Evolutionary conservation across 2,113 vertebrate genomes (phyloP), one percentile per base, ranked within the genome.

Genomic region (Eudyptes chrysolophus): DNA sequence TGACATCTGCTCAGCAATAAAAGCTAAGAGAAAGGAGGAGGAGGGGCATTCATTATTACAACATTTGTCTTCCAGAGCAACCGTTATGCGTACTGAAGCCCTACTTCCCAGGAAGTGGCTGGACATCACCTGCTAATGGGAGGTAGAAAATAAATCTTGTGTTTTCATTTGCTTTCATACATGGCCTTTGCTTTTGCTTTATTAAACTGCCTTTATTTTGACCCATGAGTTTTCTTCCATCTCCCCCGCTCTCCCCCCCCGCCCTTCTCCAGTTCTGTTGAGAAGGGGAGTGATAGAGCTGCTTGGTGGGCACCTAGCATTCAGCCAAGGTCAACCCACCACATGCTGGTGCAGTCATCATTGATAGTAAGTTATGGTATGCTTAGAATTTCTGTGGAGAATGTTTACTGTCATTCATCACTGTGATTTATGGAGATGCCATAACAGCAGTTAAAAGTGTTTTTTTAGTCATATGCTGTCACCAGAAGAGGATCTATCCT

Each of bases 371-470:
- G 8, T 49, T 81, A 54, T 16, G 2, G 12, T 34, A 71, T 27
- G 36, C 25, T 72, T 84, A 60, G 34, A 72, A 64, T 61, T 87
- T 92, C 38, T 61, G 22, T 48, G 30, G 30, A 95, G 44, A 84
- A 72, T 40, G 7, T 83, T 71, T 86, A 55, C 18, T 84, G 58
- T 69, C 84, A 52, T 89, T 87, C 80, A 65, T 69, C 76, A 74
- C 20, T 38, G 13, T 22, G 38, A 86, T 72, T 86, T 64, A 80
- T 9, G 3, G 46, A 65, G 29, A 57, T 89, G 80, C 71, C 84
- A 57, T 27, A 91, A 61, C 34, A 95, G 46, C 68, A 91, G 81
- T 94, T 94, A 95, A 44, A 72, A 86, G 22, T 32, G 18, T 3
- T 48, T 72, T 26, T 90, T 91, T 83, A 78, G 72, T 65, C 51